Evolutionary conservation across 37 sponge, comb jelly and placozoan genomes (phyloP), one percentile per base, ranked within the genome.

Genomic region (Petrosia ficiformis): DNA sequence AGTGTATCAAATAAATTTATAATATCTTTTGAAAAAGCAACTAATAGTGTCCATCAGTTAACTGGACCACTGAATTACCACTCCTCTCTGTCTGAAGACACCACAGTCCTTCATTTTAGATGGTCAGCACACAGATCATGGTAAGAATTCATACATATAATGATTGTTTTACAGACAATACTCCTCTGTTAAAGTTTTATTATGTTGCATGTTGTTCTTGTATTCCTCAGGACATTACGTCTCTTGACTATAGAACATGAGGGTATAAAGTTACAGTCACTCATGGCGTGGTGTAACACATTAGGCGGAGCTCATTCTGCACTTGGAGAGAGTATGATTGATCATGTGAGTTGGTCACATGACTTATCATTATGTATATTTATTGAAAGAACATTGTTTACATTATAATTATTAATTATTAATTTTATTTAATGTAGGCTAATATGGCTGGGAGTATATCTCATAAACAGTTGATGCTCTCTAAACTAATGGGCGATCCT

Each of bases 251-350:
- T 61, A n/a, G 26, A 26, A 11, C n/a, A 61, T 29, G 5, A 54
- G 35, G 60, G 61, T 65, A 56, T 44, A 10, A 65, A 59, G 39
- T 38, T 81, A 1, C 73, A 86, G 43, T 57, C 67, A n/a, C 42
- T 69, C 41, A 61, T 88, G 75, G 93, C 93, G 26, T 92, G 93
- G 89, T 80, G 65, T 41, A 88, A 91, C 26, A 92, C 93, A 25
- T 77, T 92, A 43, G 93, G 93, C 24, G 93, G 93, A 52, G 93
- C 93, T 2, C 76, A 92, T 65, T 92, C 93, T 2, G 39, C 89
- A 22, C 85, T 92, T 34, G 93, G 93, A 73, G 89, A 92, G 1
- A 34, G 22, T 4, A 30, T 43, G 19, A 19, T 24, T 32, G 4
- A 39, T 29, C 83, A 90, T 77, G 91, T 90, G 75, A 77, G 91